Conservation (phyloP, 1,140 invertebrate species). For the Harpegnathos saltator region DNA sequence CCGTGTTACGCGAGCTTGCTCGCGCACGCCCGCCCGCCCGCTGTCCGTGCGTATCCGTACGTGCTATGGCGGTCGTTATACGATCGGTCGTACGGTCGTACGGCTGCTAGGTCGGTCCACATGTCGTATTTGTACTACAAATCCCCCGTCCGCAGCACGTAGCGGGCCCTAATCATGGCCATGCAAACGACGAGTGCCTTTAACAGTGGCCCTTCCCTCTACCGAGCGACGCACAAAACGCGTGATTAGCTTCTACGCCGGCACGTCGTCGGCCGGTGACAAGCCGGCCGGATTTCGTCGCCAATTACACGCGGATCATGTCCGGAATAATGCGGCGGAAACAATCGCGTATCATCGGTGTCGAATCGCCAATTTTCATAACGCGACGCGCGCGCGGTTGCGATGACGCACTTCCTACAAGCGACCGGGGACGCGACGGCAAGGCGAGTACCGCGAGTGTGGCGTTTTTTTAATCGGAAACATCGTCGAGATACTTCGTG, state of each 20-base stretch:
- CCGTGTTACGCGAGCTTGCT: slow-evolving; percentile 58
- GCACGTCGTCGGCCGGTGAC: not conserved
- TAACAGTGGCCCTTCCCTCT: slow-evolving; percentile 41
- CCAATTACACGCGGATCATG: slow-evolving; percentile 2
- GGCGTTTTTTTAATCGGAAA: not conserved
- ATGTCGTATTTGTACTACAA: slow-evolving; percentile 78
- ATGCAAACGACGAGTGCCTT: slow-evolving; percentile 38
- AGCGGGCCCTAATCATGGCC: slow-evolving; percentile 68
- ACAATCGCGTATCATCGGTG: not conserved
- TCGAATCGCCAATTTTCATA: not conserved
- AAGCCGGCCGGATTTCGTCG: not conserved
- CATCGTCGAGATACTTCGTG: too few species aligned
- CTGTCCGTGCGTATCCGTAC: slow-evolving; percentile 31
- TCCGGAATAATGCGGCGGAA: slow-evolving; percentile 23
- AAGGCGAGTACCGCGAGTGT: too few species aligned
- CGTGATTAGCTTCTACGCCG: slow-evolving; percentile 63
- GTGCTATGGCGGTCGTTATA: slow-evolving; percentile 51
- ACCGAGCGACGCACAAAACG: slow-evolving; percentile 59
- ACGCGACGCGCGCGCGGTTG: not conserved
- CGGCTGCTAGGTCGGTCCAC: slow-evolving; percentile 63
- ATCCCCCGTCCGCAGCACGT: slow-evolving; percentile 64
- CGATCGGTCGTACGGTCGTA: slow-evolving; percentile 59
- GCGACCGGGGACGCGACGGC: too few species aligned
- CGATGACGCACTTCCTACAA: not conserved
- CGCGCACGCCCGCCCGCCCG: slow-evolving; percentile 33